Conservation (phyloP, 2,113 vertebrate genomes). For the Callorhinus ursinus region DNA sequence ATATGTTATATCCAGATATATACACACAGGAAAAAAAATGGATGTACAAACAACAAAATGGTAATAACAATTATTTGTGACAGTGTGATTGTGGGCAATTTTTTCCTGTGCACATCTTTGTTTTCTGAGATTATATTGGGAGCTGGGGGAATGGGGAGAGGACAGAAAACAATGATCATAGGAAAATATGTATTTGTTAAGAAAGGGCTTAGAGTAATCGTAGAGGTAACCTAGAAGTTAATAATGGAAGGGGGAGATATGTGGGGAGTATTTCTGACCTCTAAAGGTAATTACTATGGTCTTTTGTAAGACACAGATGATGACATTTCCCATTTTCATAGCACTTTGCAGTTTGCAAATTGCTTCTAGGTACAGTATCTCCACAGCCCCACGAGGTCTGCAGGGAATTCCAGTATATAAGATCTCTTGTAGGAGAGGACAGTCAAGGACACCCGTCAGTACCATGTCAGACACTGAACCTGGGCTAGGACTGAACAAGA, state of each 20-base stretch:
- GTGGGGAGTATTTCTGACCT: slow-evolving; percentile 29
- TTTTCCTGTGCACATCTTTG: not conserved
- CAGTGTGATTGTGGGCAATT: not conserved
- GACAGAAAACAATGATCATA: not conserved
- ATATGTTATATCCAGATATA: not conserved
- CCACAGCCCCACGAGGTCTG: not conserved
- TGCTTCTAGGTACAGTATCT: slow-evolving; percentile 47
- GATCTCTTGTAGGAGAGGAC: not conserved
- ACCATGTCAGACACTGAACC: not conserved
- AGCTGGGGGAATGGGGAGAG: not conserved
- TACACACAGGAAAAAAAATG: not conserved
- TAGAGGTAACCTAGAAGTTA: slow-evolving; percentile 19
- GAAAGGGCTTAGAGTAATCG: not conserved
- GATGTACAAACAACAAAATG: not conserved
- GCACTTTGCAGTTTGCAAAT: slow-evolving; percentile 29
- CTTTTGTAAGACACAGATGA: slow-evolving; percentile 49
- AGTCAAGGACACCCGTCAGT: slow-evolving; percentile 19
- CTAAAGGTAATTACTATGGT: slow-evolving; percentile 1
- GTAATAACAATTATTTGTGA: not conserved
- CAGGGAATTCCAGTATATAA: not conserved
- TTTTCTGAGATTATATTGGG: slow-evolving; percentile 12
- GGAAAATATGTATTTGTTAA: slow-evolving; percentile 51
- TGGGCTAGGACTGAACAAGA: not conserved
- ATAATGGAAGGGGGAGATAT: not conserved
- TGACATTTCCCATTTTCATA: slow-evolving; percentile 49